A percentile compares a stretch with the other conserved stretches of the same genome.
Evolutionary conservation across 1,140 invertebrate genomes (phyloP).

Genomic region (Psilanteris sp.): DNA sequence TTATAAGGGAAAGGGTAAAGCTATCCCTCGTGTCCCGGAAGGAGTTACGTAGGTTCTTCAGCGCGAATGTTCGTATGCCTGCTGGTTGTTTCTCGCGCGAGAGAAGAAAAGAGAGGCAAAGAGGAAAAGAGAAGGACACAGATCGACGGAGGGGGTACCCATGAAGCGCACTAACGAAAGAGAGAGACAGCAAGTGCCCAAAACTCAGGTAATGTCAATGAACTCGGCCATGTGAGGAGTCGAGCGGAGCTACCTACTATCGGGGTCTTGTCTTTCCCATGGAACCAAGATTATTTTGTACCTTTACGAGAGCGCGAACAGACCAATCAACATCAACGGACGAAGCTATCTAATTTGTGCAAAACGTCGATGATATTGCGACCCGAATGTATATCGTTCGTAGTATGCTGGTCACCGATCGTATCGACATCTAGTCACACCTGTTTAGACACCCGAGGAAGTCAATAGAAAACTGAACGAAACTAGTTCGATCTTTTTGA

Average conservation of each 20-base stretch:
- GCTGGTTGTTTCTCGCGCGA: conserved; percentile 60
- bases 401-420: conserved; percentile 41
- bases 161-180: conserved; percentile 64
- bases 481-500: conserved; percentile 59
- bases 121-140: conserved; percentile 64
- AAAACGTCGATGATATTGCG: conserved; percentile 24
- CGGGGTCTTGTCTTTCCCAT: conserved; percentile 81
- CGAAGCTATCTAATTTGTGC: conserved; percentile 40
- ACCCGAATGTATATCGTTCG: conserved; percentile 49
- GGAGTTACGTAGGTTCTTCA: conserved; percentile 56
- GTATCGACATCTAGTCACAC: conserved; percentile 66
- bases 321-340: conserved; percentile 41
- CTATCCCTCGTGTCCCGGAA: conserved; percentile 61
- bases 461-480: conserved; percentile 26
- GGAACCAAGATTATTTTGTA: conserved; percentile 78
- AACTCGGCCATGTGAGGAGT: conserved; percentile 79
- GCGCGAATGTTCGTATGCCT: conserved; percentile 56
- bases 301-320: conserved; percentile 73
- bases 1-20: conserved; percentile 44
- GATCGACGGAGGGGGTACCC: conserved; percentile 50
- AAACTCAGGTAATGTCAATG: conserved; percentile 80
- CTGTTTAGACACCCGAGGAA: conserved; percentile 52
- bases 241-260: conserved; percentile 72
- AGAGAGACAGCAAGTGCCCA: conserved; percentile 76
- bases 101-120: conserved; percentile 60